These are phyloP conservation scores for Patagioenas fasciata DNA, from an alignment of 2,113 vertebrate species.

Conservation along the genomic window DNA sequence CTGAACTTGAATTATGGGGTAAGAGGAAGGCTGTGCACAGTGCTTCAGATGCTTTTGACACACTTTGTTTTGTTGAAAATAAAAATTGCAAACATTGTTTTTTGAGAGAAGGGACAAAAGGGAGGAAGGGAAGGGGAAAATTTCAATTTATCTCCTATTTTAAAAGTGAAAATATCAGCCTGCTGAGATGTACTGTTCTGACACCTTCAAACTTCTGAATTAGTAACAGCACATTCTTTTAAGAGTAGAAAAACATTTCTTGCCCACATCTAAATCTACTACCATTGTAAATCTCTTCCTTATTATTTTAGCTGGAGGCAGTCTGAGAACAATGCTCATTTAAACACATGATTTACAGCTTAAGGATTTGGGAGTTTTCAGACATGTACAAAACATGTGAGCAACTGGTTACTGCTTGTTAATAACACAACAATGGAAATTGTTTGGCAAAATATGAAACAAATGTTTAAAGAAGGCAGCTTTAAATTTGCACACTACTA, in stretches of 20 bases:
- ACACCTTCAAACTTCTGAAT: background rate
- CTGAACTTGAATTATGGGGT: background rate
- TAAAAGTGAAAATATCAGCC: background rate
- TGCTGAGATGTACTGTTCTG: background rate
- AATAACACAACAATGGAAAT: background rate
- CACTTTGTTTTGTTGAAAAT: background rate
- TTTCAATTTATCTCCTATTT: background rate
- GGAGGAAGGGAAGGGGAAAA: accelerated
- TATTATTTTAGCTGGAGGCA: background rate
- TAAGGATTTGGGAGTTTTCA: background rate
- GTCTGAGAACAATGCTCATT: background rate
- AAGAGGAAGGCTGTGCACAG: background rate
- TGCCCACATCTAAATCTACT: background rate
- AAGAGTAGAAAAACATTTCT: background rate
- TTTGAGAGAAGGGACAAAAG: background rate
- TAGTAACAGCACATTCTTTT: background rate
- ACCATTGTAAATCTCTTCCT: accelerated
- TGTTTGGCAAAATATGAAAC: background rate
- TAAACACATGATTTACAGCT: background rate
- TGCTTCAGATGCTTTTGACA: background rate
- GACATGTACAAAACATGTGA: background rate
- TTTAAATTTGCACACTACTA: background rate
- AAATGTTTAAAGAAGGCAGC: background rate
- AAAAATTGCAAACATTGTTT: background rate
- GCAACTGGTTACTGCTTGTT: background rate